Evolutionary conservation across 2,113 vertebrate species (phyloP).

Genomic region (Ageneiosus marmoratus): DNA sequence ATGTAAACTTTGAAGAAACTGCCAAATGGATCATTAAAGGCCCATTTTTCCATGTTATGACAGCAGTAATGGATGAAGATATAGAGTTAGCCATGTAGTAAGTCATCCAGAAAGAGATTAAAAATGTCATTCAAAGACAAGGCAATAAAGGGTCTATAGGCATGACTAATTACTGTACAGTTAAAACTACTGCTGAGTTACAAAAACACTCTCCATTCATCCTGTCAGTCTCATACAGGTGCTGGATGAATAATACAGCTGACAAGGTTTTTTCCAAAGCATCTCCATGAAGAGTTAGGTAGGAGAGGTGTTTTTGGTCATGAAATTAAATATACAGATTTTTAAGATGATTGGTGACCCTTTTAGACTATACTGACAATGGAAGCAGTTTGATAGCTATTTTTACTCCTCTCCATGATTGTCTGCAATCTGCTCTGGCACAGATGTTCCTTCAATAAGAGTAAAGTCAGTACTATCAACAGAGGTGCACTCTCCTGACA

Average conservation of each 20-base stretch:
- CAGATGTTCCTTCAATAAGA: slow-evolving; percentile 68
- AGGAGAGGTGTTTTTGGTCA: slow-evolving; percentile 1
- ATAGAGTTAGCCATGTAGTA: not conserved
- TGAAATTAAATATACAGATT: slow-evolving; percentile 47
- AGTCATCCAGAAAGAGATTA: slow-evolving; percentile 39
- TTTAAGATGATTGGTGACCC: slow-evolving; percentile 46
- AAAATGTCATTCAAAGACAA: slow-evolving; percentile 33
- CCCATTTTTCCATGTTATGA: not conserved
- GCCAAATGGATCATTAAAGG: slow-evolving; percentile 32
- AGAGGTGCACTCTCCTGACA: slow-evolving; percentile 53
- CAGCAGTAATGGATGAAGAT: slow-evolving; percentile 11
- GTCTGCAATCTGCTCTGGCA: slow-evolving; percentile 59
- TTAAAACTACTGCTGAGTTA: slow-evolving; percentile 41
- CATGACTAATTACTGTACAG: slow-evolving; percentile 37
- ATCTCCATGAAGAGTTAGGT: not conserved
- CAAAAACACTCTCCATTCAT: slow-evolving; percentile 25
- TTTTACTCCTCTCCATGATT: slow-evolving; percentile 66
- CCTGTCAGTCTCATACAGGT: slow-evolving; percentile 31
- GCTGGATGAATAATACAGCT: slow-evolving; percentile 31
- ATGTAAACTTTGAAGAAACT: slow-evolving; percentile 9
- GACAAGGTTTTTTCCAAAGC: not conserved
- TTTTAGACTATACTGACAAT: slow-evolving; percentile 51
- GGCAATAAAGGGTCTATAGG: slow-evolving; percentile 12
- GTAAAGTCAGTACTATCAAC: slow-evolving; percentile 62
- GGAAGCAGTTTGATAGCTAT: slow-evolving; percentile 62